Evolutionary conservation across 2,113 vertebrate genomes (phyloP).

Genomic region (Phalacrocorax aristotelis): DNA sequence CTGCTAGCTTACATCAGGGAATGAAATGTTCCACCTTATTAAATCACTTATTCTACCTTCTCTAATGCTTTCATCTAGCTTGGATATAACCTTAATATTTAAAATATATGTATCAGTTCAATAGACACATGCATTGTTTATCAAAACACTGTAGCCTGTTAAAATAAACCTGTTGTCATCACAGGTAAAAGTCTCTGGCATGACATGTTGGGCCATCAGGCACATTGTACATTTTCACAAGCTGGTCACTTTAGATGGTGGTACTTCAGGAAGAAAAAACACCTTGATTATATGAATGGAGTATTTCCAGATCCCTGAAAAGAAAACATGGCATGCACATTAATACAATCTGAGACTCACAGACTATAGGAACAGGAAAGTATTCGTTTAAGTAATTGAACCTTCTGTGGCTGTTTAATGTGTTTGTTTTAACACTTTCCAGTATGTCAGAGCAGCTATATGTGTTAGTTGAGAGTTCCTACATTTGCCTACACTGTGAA

Average conservation of each 20-base stretch:
- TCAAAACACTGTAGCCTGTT: not conserved
- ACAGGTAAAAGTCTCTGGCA: not conserved
- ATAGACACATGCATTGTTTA: not conserved
- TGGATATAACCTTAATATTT: constrained; percentile 22
- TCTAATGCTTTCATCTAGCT: not conserved
- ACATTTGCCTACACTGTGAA: not conserved
- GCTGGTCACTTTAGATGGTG: not conserved
- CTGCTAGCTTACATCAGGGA: not conserved
- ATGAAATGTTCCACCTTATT: not conserved
- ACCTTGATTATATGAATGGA: not conserved
- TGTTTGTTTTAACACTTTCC: not conserved
- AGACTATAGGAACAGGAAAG: not conserved
- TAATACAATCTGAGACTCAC: not conserved
- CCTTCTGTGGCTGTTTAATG: not conserved
- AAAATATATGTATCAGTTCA: constrained; percentile 4
- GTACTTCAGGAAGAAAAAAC: not conserved
- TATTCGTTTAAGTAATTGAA: not conserved
- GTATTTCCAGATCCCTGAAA: not conserved
- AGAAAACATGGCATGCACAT: not conserved
- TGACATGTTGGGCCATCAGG: not conserved
- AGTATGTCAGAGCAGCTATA: not conserved
- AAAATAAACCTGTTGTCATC: not conserved
- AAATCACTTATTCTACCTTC: not conserved
- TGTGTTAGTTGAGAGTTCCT: not conserved
- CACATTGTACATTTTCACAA: not conserved